phyloP scores from a whole-genome alignment of 2,888 invertebrate species.

The Latheticus oryzae region DNA sequence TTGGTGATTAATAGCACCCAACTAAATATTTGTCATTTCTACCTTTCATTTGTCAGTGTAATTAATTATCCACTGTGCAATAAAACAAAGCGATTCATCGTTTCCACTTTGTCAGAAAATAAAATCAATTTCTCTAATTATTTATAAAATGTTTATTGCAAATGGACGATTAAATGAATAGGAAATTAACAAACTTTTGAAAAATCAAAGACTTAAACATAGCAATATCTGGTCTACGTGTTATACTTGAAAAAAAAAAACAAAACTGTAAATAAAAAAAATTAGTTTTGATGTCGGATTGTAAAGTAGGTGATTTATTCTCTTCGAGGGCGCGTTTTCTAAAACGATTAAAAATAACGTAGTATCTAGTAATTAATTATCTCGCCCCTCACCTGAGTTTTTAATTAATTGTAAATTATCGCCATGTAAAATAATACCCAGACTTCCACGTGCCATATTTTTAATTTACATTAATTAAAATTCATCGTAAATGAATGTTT shows the following conservation, averaged over 20 bases:
- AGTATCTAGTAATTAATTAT: constrained; percentile 39
- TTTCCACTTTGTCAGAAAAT: constrained; percentile 6
- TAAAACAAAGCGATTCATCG: constrained; percentile 8
- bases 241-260: constrained; percentile 37
- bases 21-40: constrained; percentile 26
- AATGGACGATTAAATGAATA: constrained; percentile 17
- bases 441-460: constrained; percentile 44
- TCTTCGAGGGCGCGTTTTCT: constrained; percentile 39
- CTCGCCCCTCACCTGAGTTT: constrained; percentile 37
- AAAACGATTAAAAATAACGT: constrained; percentile 43
- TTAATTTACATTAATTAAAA: constrained; percentile 41
- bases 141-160: constrained; percentile 17
- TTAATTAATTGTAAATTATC: constrained; percentile 44
- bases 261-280: constrained; percentile 25
- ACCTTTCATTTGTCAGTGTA: constrained; percentile 22
- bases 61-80: constrained; percentile 27
- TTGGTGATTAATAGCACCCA: constrained; percentile 30
- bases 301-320: constrained; percentile 44
- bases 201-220: constrained; percentile 32
- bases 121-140: constrained; percentile 16
- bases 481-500: constrained; percentile 45
- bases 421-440: constrained; percentile 39
- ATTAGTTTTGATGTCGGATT: constrained; percentile 47
- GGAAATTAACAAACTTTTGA: too few relatives aligned
- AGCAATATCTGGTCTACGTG: constrained; percentile 45